These are phyloP conservation scores for Chiloscyllium punctatum DNA, from an alignment of 2,797 vertebrate species.

Conservation along the genomic window DNA sequence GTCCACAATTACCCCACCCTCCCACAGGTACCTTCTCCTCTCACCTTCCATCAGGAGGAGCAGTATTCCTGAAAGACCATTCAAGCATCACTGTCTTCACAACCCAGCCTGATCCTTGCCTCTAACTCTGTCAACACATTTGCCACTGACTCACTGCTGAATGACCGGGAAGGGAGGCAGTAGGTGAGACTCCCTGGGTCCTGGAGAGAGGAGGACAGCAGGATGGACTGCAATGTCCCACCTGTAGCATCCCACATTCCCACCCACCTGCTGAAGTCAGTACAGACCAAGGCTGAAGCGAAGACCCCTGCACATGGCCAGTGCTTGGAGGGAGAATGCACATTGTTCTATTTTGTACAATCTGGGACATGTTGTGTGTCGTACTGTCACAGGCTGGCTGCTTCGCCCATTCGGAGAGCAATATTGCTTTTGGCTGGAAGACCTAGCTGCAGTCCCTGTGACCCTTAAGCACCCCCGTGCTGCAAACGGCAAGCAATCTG, in stretches of 20 bases:
- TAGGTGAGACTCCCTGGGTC: neutral
- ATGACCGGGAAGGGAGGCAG: neutral
- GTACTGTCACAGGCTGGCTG: neutral
- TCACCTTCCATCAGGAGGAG: neutral
- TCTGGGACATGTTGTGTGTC: neutral
- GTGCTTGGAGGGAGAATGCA: neutral
- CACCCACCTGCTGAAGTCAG: neutral
- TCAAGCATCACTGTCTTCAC: neutral
- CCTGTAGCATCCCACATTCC: neutral
- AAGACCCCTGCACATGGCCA: too few species aligned
- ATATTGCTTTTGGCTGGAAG: neutral
- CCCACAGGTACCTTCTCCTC: neutral
- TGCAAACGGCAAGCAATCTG: neutral
- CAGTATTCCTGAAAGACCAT: neutral
- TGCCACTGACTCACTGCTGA: neutral
- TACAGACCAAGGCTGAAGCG: neutral
- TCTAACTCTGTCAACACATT: neutral
- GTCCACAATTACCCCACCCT: neutral
- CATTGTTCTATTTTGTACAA: neutral
- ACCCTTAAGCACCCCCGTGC: neutral
- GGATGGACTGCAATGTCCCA: neutral
- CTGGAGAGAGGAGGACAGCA: neutral
- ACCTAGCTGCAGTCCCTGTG: neutral
- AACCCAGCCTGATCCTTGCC: neutral
- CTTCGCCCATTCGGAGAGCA: neutral